Base-by-base conservation (phyloP, 2,113 vertebrate species). In the Rhegmatorhina hoffmannsi region DNA sequence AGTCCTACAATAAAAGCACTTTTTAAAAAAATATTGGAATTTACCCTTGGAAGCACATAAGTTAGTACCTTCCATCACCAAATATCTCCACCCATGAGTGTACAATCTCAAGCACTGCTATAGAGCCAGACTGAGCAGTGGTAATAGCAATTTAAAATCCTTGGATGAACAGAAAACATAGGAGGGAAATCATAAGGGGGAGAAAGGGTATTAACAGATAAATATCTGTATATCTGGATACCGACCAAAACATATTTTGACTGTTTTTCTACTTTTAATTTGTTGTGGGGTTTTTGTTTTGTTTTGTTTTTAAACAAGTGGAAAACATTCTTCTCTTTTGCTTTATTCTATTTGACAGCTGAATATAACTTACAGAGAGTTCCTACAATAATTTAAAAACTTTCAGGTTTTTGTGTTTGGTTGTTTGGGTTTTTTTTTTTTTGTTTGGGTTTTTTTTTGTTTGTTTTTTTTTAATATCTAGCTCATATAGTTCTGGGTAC, bases 101-200 rank as follows among this genome's bases (percentile, higher is more conserved):
- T 13, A 25, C 11, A 49, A 5, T 4, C 4, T 29, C 18, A 25
- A 18, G 9, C 4, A 3, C 2, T 9, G 53, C 2, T 6, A 6
- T 3, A 68, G 8, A 28, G 13, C 4, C 31, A 89, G 25, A 12
- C 8, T 50, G 12, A 63, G 7, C 28, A 34, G 20, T 38, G n/a
- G 21, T 10, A 44, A 33, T 5, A 68, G 3, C 20, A 44, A 31
- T 7, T 46, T 33, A 44, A 34, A 94, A 28, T 8, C 44, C 17
- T 59, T 5, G 64, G 3, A 1, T 20, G n/a, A 25, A 58, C 12
- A 58, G 19, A 58, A 60, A 58, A 40, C 40, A 50, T 1, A 40
- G 9, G 26, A 80, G 1, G 9, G 25, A 62, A 78, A 72, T 19
- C 7, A 36, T 11, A 36, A 36, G 1, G 34, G 53, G 38, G 49